Percentiles rank a stretch among this genome's conserved stretches.
phyloP scores from a whole-genome alignment of 2,888 invertebrate genomes.

The Lasioglossum lativentre region DNA sequence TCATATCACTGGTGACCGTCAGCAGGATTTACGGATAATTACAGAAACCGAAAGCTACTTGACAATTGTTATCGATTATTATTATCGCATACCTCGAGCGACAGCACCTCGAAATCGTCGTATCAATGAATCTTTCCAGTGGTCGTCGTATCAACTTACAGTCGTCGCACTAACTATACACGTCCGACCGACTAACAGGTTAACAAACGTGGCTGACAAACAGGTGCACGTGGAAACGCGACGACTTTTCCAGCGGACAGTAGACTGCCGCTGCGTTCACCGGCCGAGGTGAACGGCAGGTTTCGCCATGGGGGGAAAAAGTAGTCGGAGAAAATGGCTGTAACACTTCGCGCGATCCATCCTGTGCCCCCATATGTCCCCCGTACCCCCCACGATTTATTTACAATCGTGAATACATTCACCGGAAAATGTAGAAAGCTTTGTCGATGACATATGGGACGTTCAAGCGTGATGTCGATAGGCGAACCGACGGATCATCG shows the following conservation, averaged over 20 bases:
- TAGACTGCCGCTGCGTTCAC: constrained; percentile 10
- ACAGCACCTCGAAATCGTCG: not conserved
- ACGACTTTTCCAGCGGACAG: constrained; percentile 25
- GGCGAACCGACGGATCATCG: not conserved
- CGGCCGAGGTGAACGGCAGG: constrained; percentile 34
- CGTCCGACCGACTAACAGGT: not conserved
- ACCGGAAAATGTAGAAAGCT: not conserved
- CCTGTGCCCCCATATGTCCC: not conserved
- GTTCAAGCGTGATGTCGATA: not conserved
- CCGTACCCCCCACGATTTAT: not conserved
- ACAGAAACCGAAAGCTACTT: not conserved
- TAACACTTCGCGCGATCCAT: constrained; percentile 4
- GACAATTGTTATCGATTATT: not conserved
- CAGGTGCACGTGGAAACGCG: constrained; percentile 41
- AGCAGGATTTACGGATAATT: not conserved
- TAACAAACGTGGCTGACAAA: not conserved
- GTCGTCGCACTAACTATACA: not conserved
- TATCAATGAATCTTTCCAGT: not conserved
- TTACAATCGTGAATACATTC: not conserved
- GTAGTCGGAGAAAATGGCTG: constrained; percentile 3
- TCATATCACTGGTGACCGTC: too few relatives aligned
- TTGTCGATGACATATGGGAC: not conserved
- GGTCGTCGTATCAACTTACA: not conserved
- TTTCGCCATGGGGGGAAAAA: constrained; percentile 14
- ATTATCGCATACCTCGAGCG: not conserved